A percentile compares a stretch with the other conserved stretches of the same genome.
These are phyloP conservation scores for Syncerus caffer DNA, from an alignment of 2,797 vertebrate genomes.

Conservation along the genomic window DNA sequence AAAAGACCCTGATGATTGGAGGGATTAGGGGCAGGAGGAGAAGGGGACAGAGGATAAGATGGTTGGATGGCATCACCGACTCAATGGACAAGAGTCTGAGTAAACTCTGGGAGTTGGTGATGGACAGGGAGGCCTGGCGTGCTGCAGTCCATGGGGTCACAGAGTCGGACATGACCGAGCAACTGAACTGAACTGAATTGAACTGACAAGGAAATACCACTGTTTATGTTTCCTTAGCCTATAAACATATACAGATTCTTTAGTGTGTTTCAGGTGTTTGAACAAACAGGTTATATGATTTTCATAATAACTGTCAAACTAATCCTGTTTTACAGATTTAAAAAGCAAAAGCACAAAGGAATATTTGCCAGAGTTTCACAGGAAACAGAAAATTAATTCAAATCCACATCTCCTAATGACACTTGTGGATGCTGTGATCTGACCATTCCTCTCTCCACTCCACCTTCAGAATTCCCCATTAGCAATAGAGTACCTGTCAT, in stretches of 20 bases:
- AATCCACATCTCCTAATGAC: background rate
- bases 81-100: background rate
- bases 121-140: background rate
- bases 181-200: background rate
- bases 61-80: background rate
- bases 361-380: background rate
- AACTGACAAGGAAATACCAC: background rate
- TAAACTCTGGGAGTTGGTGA: background rate
- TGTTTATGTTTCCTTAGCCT: background rate
- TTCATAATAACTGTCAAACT: background rate
- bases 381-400: background rate
- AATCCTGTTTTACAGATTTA: conserved; percentile 22
- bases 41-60: background rate
- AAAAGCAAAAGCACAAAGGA: conserved; percentile 12
- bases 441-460: background rate
- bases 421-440: background rate
- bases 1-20: background rate
- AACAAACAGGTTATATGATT: background rate
- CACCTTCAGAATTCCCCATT: background rate
- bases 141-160: background rate
- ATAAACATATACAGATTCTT: background rate
- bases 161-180: rapidly evolving
- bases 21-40: background rate
- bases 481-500: background rate
- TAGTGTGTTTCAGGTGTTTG: background rate